Evolutionary conservation across 1,140 invertebrate genomes (phyloP), one percentile per base, ranked within the genome.

Genomic region (Drosophila ogumai): DNA sequence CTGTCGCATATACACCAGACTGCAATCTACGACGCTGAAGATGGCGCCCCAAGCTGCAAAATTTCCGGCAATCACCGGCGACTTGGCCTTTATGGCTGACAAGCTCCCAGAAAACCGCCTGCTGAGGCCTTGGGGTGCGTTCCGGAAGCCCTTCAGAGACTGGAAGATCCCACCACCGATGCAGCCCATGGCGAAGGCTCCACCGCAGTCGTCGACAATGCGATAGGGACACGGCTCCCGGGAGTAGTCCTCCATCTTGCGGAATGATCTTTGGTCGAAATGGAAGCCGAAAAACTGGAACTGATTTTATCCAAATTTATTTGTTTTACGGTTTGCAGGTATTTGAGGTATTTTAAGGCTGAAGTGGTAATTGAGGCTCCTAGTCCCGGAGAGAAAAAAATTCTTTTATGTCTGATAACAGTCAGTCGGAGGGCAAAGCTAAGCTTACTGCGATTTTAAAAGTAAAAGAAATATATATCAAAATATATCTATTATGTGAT

Each of bases 21-120:
- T 96, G 93, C 99, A 99, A 92, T 99, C 99, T 74, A 99, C 98
- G n/a, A 98, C 97, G 31, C 98, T 99, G 92, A 99, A 99, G 93
- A 99, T 95, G 8, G 98, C 98, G 79, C 97, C 97, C 98, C 98
- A 98, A 34, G 98, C 95, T 1, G 97, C 97, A 94, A 98, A 98
- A 91, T 97, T 98, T 63, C 98, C 98, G 43, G 97, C 98, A 58
- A 98, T 96, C 38, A 98, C 96, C 1, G 98, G 98, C 15, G 98
- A 97, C 75, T 96, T 93, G 90, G 96, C 95, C 93, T 98, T 98
- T 38, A 99, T 95, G 6, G 97, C 96, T 77, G 95, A 95, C 88
- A 98, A 93, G 93, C 96, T 97, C 12, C 98, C 97, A 46, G 95
- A 79, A 2, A 85, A 19, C 9, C 84, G 64, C 1, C 85, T 75